Conservation (phyloP, 2,113 vertebrate genomes). For the Nerophis ophidion region DNA sequence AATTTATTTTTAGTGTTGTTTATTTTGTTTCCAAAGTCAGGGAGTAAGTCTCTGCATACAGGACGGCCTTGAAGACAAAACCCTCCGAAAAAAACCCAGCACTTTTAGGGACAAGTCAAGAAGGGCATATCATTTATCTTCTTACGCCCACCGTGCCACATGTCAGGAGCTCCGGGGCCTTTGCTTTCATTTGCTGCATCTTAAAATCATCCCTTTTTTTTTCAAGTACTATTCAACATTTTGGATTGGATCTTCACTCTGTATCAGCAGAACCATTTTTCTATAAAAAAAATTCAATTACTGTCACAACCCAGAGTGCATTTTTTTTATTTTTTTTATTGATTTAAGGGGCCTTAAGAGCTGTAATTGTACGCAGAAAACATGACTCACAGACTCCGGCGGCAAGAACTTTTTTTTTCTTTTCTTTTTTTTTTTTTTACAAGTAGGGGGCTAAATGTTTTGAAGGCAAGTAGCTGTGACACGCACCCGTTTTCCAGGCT, state of each 20-base stretch:
- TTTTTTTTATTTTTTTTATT: slow-evolving; percentile 16
- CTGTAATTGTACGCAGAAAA: slow-evolving; percentile 1
- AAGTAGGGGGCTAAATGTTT: slow-evolving; percentile 16
- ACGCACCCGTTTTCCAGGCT: slow-evolving; percentile 35
- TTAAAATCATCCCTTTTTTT: not conserved
- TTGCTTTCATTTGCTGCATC: slow-evolving; percentile 11
- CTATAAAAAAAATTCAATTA: slow-evolving; percentile 16
- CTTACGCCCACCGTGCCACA: not conserved
- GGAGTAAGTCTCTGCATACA: no score
- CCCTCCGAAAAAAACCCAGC: no score
- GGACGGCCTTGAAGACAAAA: no score
- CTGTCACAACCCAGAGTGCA: slow-evolving; percentile 4
- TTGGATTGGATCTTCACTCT: slow-evolving; percentile 10
- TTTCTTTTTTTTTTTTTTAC: not conserved
- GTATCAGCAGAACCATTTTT: slow-evolving; percentile 16
- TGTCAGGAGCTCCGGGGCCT: slow-evolving; percentile 3
- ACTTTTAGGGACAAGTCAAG: no score
- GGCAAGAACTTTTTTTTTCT: not conserved
- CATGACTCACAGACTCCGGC: not conserved
- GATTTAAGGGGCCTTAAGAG: slow-evolving; percentile 10
- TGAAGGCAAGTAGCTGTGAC: slow-evolving; percentile 41
- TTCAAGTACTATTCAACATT: slow-evolving; percentile 10
- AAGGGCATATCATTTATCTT: not conserved
- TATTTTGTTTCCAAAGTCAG: no score
- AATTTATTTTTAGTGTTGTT: no score